Evolutionary conservation across 2,888 invertebrate species (phyloP), one percentile per base, ranked within the genome.

Genomic region (Melitaea athalia): DNA sequence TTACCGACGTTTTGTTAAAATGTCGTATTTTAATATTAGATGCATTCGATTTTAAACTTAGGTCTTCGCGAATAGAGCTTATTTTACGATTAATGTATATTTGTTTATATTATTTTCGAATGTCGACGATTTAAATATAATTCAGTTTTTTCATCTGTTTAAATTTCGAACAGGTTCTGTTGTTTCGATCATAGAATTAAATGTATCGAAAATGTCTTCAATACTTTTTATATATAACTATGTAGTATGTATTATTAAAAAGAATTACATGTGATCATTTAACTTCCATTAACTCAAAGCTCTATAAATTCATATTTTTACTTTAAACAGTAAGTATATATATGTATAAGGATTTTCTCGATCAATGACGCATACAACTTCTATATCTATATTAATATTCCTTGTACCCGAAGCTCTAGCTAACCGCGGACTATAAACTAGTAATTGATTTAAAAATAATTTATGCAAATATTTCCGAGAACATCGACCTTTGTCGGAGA

Each of bases 101-200:
- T 53, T 55, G 38, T 57, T 45, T 49, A 14, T 55, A 55, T 55
- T 33, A 53, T 49, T 67, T 64, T 49, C n/a, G 17, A n/a, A 67
- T 65, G 55, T 57, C 55, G 57, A 65, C 49, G 59, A 59, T 83
- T 84, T 86, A 84, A 86, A 87, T 85, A 82, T 83, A 81, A 85
- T 86, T 86, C 81, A 75, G 82, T 84, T 82, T 82, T 75, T 79
- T 86, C 83, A 82, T 80, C 81, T 79, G 72, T 71, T 68, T 66
- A 53, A 59, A 84, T 81, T 81, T 71, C 74, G 83, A 86, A 91
- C 92, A 92, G 92, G 91, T 92, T 91, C 89, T 84, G 79, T 71
- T 71, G 68, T 71, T 61, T 68, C 59, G 33, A 50, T 57, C 59
- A 50, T 64, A 57, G 57, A 57, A 42, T 15, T 57, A n/a, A 15